Evolutionary conservation across 2,113 vertebrate genomes (phyloP).

Genomic region (Notiomystis cincta): DNA sequence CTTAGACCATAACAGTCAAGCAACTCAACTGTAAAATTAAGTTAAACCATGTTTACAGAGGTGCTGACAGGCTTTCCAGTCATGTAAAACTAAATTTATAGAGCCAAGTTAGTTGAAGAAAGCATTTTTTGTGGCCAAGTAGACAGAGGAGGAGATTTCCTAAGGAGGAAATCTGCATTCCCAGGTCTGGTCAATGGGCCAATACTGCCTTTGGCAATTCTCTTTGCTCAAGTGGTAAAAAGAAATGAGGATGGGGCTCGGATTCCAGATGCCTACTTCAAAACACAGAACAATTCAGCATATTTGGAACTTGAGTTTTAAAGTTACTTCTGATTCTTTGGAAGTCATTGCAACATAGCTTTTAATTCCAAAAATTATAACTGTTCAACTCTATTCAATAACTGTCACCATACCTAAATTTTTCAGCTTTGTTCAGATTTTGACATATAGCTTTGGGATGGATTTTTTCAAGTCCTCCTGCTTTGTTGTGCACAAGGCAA

Average conservation of each 20-base stretch:
- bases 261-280: neutral
- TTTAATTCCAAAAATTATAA: neutral
- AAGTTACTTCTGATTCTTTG: neutral
- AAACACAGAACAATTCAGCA: neutral
- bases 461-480: neutral
- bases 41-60: conserved; percentile 45
- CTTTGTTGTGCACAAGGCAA: neutral
- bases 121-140: neutral
- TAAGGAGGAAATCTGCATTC: conserved; percentile 17
- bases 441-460: neutral
- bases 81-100: conserved; percentile 36
- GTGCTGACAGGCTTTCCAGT: conserved; percentile 28
- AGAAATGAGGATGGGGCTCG: neutral
- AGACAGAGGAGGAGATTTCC: conserved; percentile 14
- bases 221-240: conserved; percentile 12
- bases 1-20: neutral
- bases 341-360: neutral
- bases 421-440: neutral
- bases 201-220: conserved; percentile 1
- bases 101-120: conserved; percentile 17
- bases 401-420: neutral
- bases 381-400: neutral
- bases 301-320: neutral
- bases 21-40: conserved; percentile 52
- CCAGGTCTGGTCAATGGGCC: neutral